Evolutionary conservation across 2,888 invertebrate species (phyloP).

Genomic region (Eupithecia exiguata): DNA sequence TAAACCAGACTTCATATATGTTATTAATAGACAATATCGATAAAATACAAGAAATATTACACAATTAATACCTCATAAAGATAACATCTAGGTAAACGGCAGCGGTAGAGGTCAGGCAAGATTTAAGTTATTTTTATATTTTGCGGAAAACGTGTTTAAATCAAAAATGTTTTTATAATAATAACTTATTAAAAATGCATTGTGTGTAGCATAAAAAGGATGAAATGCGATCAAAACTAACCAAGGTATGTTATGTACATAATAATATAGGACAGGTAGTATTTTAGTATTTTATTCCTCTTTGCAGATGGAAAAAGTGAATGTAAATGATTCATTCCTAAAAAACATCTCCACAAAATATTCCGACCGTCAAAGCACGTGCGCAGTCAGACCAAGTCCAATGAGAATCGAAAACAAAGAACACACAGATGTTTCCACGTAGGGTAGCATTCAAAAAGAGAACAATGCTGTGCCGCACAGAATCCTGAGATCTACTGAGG

Average conservation of each 20-base stretch:
- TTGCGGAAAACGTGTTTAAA: slow-evolving; percentile 1
- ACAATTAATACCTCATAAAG: background rate
- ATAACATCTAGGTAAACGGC: background rate
- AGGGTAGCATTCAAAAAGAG: slow-evolving; percentile 51
- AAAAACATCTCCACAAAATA: slow-evolving; percentile 32
- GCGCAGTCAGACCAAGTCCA: slow-evolving; percentile 53
- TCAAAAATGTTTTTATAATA: background rate
- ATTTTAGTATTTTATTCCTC: background rate
- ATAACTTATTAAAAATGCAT: background rate
- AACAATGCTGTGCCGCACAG: slow-evolving; percentile 49
- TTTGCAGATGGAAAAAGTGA: background rate
- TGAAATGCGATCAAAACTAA: background rate
- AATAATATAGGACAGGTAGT: background rate
- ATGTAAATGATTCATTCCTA: background rate
- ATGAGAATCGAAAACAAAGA: slow-evolving; percentile 58
- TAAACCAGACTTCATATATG: slow-evolving; percentile 6
- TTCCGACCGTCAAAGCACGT: slow-evolving; percentile 65
- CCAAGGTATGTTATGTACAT: background rate
- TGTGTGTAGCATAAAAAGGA: background rate
- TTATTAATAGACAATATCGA: slow-evolving; percentile 15
- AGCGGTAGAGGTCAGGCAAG: background rate
- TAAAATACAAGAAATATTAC: slow-evolving; percentile 6
- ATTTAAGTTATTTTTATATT: background rate
- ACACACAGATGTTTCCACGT: slow-evolving; percentile 66
- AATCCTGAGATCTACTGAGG: slow-evolving; percentile 43